Evolutionary conservation across 2,797 vertebrate species (phyloP).

Genomic region (Falco berigora): DNA sequence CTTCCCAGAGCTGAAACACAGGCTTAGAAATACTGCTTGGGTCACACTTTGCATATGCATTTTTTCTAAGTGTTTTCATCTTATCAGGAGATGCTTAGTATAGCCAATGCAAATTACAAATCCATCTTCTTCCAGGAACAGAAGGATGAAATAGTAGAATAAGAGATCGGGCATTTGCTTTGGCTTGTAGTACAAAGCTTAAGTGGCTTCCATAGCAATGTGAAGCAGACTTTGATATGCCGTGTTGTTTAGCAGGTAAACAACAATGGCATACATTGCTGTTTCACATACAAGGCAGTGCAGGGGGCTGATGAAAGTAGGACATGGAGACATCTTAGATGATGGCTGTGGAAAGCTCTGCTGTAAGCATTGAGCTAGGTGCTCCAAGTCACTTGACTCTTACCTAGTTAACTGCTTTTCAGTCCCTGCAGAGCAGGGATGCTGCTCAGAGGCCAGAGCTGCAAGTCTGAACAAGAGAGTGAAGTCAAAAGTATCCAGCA

Average conservation of each 20-base stretch:
- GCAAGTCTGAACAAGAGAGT: background rate
- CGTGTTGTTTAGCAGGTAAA: background rate
- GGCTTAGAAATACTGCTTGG: background rate
- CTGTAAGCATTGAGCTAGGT: background rate
- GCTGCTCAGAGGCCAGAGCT: background rate
- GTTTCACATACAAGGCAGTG: background rate
- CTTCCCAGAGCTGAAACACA: background rate
- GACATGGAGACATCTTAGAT: background rate
- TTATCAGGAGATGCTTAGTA: background rate
- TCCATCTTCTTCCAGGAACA: background rate
- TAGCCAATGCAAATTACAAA: background rate
- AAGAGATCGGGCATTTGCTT: background rate
- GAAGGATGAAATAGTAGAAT: background rate
- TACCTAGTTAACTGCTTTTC: background rate
- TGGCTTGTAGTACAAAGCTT: background rate
- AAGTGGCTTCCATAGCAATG: slow-evolving; percentile 24
- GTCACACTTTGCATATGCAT: background rate
- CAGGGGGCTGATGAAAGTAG: background rate
- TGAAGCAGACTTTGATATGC: background rate
- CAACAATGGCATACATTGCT: background rate
- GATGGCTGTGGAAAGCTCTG: background rate
- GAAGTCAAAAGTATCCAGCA: background rate
- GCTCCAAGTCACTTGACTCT: background rate
- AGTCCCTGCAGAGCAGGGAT: background rate
- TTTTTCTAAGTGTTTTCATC: background rate